phyloP scores from a whole-genome alignment of 1,140 invertebrate species.

The Leptopilina boulardi region DNA sequence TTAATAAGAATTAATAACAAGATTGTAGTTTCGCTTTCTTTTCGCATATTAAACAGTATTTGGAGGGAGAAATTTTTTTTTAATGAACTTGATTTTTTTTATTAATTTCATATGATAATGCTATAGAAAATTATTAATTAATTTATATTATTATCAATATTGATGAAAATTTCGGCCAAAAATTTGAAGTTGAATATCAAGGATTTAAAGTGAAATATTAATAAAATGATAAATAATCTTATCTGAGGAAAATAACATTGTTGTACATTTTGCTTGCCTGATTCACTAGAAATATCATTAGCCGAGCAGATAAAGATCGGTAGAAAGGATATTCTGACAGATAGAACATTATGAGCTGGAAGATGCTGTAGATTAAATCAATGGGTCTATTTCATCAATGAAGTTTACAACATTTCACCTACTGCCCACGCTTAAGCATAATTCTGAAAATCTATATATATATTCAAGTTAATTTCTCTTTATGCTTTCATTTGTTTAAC shows the following conservation, averaged over 20 bases:
- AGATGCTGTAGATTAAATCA: conserved; percentile 15
- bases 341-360: conserved; percentile 16
- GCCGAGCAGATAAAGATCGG: conserved; percentile 3
- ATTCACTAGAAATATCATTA: conserved; percentile 23
- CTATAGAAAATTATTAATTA: too few species aligned
- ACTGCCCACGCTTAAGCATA: not conserved
- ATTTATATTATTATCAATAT: too few species aligned
- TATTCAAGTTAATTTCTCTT: conserved; percentile 1
- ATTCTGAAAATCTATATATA: conserved; percentile 20
- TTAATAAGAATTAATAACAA: too few species aligned
- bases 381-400: conserved; percentile 22
- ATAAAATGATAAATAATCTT: conserved; percentile 11
- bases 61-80: too few species aligned
- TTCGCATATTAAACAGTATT: too few species aligned
- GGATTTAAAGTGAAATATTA: not conserved
- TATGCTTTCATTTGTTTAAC: not conserved
- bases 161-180: too few species aligned
- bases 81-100: too few species aligned
- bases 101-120: too few species aligned
- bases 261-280: not conserved
- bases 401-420: conserved; percentile 11
- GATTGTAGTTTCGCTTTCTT: too few species aligned
- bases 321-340: conserved; percentile 15
- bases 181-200: too few species aligned
- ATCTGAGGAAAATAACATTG: conserved; percentile 6